phyloP scores from a whole-genome alignment of 2,113 vertebrate species.

The Turnix velox region DNA sequence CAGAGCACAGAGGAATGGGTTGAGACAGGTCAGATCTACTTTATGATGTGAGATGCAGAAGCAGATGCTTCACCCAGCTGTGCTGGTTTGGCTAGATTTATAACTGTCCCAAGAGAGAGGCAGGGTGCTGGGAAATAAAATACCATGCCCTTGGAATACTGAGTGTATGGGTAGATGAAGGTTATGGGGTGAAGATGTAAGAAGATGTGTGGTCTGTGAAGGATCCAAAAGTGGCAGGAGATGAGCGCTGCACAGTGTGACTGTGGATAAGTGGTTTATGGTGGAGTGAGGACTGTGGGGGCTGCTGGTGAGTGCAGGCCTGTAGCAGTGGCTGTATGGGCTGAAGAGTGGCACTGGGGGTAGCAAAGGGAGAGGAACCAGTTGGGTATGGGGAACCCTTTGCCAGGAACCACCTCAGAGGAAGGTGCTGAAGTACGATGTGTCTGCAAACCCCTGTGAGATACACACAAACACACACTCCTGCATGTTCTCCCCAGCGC shows the following conservation, averaged over 20 bases:
- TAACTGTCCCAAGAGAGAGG: not conserved
- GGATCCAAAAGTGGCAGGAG: not conserved
- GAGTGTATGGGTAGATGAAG: not conserved
- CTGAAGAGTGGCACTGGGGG: not conserved
- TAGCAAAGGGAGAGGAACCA: not conserved
- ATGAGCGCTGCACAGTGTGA: fast-evolving
- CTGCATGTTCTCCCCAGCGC: fast-evolving
- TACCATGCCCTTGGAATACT: not conserved
- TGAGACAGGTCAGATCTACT: not conserved
- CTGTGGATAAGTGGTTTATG: fast-evolving
- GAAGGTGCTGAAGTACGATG: fast-evolving
- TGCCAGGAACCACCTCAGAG: not conserved
- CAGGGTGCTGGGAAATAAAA: fast-evolving
- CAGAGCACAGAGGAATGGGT: not conserved
- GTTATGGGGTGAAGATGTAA: not conserved
- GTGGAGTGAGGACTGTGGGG: too few species aligned
- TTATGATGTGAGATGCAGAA: not conserved
- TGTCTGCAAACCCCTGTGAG: not conserved
- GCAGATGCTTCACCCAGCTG: fast-evolving
- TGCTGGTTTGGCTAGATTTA: not conserved
- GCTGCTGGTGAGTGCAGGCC: not conserved
- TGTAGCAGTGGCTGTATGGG: fast-evolving
- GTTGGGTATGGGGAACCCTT: fast-evolving
- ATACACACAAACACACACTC: fast-evolving
- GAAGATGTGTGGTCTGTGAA: not conserved